phyloP scores from a whole-genome alignment of 1,140 invertebrate genomes.

The Microplitis demolitor region DNA sequence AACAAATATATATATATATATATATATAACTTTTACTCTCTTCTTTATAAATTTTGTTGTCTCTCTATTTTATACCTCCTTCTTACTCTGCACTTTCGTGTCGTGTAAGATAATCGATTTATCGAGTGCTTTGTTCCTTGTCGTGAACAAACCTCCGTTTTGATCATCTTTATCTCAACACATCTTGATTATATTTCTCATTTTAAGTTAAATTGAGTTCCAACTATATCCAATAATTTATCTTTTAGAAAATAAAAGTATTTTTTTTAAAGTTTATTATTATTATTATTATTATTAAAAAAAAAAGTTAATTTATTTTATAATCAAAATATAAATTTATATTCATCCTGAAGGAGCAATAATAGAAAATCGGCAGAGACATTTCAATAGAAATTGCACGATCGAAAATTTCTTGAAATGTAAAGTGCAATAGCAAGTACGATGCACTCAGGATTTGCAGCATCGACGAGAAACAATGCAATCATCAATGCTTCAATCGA shows the following conservation, averaged over 20 bases:
- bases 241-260: too few relatives aligned
- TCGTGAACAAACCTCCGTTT: neutral
- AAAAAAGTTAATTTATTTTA: neutral
- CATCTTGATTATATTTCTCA: neutral
- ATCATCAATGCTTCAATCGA: constrained; percentile 42
- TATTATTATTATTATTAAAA: neutral
- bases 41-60: too few relatives aligned
- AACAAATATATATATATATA: too few relatives aligned
- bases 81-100: too few relatives aligned
- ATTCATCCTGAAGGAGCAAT: neutral
- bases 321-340: neutral
- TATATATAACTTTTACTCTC: too few relatives aligned
- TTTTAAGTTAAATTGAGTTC: neutral
- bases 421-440: constrained; percentile 45
- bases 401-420: constrained; percentile 23
- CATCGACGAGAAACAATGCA: constrained; percentile 55
- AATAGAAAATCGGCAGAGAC: constrained; percentile 15
- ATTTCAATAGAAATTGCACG: constrained; percentile 27
- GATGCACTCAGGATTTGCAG: constrained; percentile 44
- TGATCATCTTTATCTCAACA: neutral
- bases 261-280: neutral
- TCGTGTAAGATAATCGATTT: constrained; percentile 2
- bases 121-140: constrained; percentile 1
- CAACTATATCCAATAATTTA: too few relatives aligned
- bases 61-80: too few relatives aligned